Evolutionary conservation across 2,113 vertebrate genomes (phyloP).

Genomic region (Mystacornis crossleyi): DNA sequence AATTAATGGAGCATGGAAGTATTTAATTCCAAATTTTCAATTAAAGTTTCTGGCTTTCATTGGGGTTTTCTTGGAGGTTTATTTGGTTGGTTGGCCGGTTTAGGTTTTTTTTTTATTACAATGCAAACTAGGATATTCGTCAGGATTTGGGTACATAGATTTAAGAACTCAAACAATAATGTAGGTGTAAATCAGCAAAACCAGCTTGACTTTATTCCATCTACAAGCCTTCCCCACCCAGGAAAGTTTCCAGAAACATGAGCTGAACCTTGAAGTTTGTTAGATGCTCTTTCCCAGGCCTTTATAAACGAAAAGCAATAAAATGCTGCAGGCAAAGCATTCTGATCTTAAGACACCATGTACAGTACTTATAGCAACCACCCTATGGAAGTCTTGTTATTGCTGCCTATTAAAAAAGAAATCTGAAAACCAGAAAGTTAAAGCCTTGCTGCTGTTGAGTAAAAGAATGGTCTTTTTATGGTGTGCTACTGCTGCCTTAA

Average conservation of each 20-base stretch:
- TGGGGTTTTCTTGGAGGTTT: not conserved
- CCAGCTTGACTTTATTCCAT: not conserved
- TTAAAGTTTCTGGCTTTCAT: not conserved
- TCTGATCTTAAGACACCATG: slow-evolving; percentile 27
- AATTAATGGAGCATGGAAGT: not conserved
- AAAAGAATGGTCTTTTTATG: slow-evolving; percentile 65
- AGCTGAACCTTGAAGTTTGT: slow-evolving; percentile 17
- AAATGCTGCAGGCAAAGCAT: not conserved
- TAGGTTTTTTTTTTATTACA: not conserved
- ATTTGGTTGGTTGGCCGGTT: not conserved
- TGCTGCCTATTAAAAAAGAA: slow-evolving; percentile 46
- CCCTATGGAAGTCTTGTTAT: slow-evolving; percentile 14
- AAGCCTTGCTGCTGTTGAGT: slow-evolving; percentile 16
- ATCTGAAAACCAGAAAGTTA: slow-evolving; percentile 51
- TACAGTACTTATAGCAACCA: slow-evolving; percentile 26
- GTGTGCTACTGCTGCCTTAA: slow-evolving; percentile 73
- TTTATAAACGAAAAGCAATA: slow-evolving; percentile 24
- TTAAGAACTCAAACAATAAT: not conserved
- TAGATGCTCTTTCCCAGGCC: slow-evolving; percentile 10
- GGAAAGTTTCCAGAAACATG: slow-evolving; percentile 30
- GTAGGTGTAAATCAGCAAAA: not conserved
- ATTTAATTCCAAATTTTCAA: slow-evolving; percentile 21
- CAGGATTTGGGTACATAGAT: not conserved
- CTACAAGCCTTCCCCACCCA: not conserved
- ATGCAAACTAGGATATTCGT: not conserved